Evolutionary conservation across 2,797 vertebrate species (phyloP).

Genomic region (Rhincodon typus): DNA sequence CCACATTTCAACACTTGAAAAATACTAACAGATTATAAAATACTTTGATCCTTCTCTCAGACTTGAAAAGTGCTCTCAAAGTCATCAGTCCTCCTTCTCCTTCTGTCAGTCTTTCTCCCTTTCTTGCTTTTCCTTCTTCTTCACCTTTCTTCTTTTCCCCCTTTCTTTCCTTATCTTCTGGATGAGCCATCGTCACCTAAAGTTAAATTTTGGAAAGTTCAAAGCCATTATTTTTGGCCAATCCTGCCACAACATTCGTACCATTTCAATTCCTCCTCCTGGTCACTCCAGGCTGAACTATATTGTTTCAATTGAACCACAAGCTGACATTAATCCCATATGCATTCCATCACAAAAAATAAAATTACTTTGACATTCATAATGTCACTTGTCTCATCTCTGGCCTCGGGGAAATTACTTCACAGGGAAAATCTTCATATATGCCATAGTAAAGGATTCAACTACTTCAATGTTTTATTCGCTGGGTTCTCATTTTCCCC

Average conservation of each 20-base stretch:
- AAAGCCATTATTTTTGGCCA: too few species aligned
- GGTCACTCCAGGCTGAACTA: neutral
- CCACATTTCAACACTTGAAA: too few species aligned
- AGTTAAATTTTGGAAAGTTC: too few species aligned
- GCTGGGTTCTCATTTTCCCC: neutral
- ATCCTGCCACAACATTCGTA: neutral
- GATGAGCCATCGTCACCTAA: too few species aligned
- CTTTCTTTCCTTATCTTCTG: too few species aligned
- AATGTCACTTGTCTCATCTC: neutral
- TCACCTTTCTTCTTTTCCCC: too few species aligned
- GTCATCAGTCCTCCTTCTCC: too few species aligned
- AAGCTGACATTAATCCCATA: neutral
- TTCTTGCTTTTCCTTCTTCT: too few species aligned
- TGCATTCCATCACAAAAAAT: neutral
- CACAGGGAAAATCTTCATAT: neutral
- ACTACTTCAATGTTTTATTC: neutral
- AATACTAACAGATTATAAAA: too few species aligned
- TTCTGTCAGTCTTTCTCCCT: too few species aligned
- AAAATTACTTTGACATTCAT: neutral
- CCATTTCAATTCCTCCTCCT: neutral
- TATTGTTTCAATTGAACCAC: neutral
- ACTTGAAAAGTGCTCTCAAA: too few species aligned
- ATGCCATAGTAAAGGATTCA: neutral
- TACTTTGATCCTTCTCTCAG: too few species aligned
- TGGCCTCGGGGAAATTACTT: neutral